Evolutionary conservation across 2,797 vertebrate genomes (phyloP).

Genomic region (Catostomus latipinnis): DNA sequence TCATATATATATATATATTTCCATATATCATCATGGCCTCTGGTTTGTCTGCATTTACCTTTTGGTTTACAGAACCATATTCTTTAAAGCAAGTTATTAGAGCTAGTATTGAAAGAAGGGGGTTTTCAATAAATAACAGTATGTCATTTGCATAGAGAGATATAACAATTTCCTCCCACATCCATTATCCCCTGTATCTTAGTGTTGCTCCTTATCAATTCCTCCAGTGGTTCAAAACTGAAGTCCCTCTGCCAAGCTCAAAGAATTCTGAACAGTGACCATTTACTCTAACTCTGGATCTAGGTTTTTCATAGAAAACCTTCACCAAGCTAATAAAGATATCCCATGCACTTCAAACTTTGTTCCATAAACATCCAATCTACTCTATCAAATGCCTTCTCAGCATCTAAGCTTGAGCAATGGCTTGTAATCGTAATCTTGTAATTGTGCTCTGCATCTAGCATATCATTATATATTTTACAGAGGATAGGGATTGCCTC

Average conservation of each 20-base stretch:
- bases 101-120: neutral
- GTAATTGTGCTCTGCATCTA: too few relatives aligned
- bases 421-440: neutral
- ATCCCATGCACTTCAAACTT: neutral
- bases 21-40: neutral
- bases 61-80: neutral
- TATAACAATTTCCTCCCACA: neutral
- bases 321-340: conserved; percentile 22
- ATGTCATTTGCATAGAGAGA: neutral
- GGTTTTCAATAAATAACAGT: neutral
- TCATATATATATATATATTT: too few relatives aligned
- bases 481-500: neutral
- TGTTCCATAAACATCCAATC: conserved; percentile 4
- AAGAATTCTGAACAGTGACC: conserved; percentile 45
- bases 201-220: conserved; percentile 30
- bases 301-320: conserved; percentile 34
- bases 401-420: conserved; percentile 33
- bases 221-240: conserved; percentile 34
- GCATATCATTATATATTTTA: neutral
- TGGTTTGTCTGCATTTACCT: neutral
- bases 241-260: conserved; percentile 11
- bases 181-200: conserved; percentile 35
- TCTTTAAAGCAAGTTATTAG: neutral
- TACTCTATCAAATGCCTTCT: conserved; percentile 27
- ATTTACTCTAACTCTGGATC: conserved; percentile 43